Percentiles rank a stretch among this genome's conserved stretches.
phyloP scores from a whole-genome alignment of 2,113 vertebrate species.

The Murina feae region DNA sequence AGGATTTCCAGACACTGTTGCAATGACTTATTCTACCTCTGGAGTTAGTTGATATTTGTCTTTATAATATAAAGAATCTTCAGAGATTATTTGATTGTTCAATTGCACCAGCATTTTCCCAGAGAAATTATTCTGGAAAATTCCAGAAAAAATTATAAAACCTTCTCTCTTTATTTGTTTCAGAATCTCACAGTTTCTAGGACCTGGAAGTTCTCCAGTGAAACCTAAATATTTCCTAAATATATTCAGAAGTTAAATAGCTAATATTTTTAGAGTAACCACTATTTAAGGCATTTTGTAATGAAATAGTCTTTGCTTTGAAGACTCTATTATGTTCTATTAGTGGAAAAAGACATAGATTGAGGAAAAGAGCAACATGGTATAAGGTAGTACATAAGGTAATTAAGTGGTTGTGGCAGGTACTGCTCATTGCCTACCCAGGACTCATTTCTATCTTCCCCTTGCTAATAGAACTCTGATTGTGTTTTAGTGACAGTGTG shows the following conservation, averaged over 20 bases:
- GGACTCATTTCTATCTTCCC: not conserved
- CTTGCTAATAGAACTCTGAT: not conserved
- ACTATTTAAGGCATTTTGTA: not conserved
- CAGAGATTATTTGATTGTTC: not conserved
- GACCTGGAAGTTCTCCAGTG: not conserved
- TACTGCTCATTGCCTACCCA: not conserved
- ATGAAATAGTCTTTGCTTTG: not conserved
- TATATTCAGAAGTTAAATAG: slow-evolving; percentile 27
- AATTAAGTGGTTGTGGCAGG: not conserved
- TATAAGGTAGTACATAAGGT: not conserved
- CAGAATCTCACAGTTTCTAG: not conserved
- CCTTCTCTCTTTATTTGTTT: not conserved
- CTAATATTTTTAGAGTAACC: not conserved
- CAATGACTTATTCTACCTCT: not conserved
- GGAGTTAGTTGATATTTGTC: not conserved
- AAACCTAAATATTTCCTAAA: not conserved
- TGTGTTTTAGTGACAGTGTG: not conserved
- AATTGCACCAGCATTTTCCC: not conserved
- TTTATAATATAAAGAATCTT: not conserved
- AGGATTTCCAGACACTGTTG: not conserved
- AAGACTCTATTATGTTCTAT: not conserved
- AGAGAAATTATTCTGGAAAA: slow-evolving; percentile 14
- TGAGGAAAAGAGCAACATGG: not conserved
- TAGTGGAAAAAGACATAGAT: not conserved
- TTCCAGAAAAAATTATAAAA: not conserved